Base-by-base conservation (phyloP, 2,888 invertebrate species). In the Nomada ruficornis region DNA sequence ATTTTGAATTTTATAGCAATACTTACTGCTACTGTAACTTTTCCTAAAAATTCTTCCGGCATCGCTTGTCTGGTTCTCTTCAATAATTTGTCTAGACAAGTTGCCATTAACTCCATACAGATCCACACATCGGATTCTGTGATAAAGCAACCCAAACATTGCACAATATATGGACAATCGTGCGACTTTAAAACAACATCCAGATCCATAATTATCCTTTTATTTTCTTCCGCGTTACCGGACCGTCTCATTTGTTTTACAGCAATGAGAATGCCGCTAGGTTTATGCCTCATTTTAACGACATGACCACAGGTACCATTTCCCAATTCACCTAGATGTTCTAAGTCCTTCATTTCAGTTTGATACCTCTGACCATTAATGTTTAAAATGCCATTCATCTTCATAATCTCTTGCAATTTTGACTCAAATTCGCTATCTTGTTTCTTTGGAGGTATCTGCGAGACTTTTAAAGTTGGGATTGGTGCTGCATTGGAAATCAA, bases 91-190 rank as follows among this genome's bases (percentile, higher is more conserved):
- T 99, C 99, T 93, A 99, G 97, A 94, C 99, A 99, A 26, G 99
- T 98, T 18, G 98, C 97, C 99, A 99, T 99, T 88, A 99, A 95
- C 94, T 99, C 99, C 99, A 99, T 99, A 94, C 99, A 99, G 93
- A 99, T 99, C 98, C 99, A 99, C 0, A 99, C 99, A 94, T 99
- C 99, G 0, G 98, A 97, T 93, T 98, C 98, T 0, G 98, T 98
- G 74, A 99, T 98, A 94, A 99, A 99, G 94, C 98, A 99, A 59
- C 99, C 99, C 91, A 98, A 96, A 94, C 99, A 99, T 93, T 98
- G 96, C 89, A 99, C 99, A 89, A 99, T 99, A 94, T 97, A 99
- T 54, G 97, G 97, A 94, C 99, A 99, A 94, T 98, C 98, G 91
- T 98, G 98, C 29, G 99, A 99, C 88, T 99, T 97, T n/a, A 99